Percentiles rank a stretch among this genome's conserved stretches.
These are phyloP conservation scores for Jordanella pulchra DNA, from an alignment of 2,797 vertebrate species.

Conservation along the genomic window DNA sequence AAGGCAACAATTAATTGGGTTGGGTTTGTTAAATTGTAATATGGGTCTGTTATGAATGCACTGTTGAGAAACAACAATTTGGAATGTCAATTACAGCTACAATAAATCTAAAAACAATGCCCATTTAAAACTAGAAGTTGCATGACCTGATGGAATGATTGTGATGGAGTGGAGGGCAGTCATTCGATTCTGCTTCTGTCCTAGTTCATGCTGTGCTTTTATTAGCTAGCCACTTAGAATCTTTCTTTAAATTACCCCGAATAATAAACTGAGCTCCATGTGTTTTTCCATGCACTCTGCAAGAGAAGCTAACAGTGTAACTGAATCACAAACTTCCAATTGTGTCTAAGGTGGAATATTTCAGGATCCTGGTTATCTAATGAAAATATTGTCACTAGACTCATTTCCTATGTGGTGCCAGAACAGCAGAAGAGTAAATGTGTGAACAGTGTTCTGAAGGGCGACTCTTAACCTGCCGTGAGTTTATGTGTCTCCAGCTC, in stretches of 20 bases:
- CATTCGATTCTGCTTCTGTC: constrained; percentile 33
- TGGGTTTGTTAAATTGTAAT: constrained; percentile 52
- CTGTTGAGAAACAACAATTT: constrained; percentile 55
- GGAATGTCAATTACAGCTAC: constrained; percentile 59
- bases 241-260: constrained; percentile 59
- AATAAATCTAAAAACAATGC: constrained; percentile 51
- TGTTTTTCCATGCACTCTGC: constrained; percentile 69
- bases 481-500: constrained; percentile 72
- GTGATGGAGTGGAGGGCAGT: constrained; percentile 26
- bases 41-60: constrained; percentile 54
- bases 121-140: constrained; percentile 38
- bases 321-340: constrained; percentile 81
- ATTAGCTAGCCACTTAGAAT: constrained; percentile 46
- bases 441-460: constrained; percentile 83
- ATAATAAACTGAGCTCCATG: constrained; percentile 70
- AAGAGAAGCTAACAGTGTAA: constrained; percentile 57
- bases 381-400: constrained; percentile 88
- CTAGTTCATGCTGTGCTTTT: constrained; percentile 55
- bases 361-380: constrained; percentile 85
- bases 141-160: constrained; percentile 27
- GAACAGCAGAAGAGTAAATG: constrained; percentile 81
- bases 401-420: constrained; percentile 88
- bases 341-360: constrained; percentile 79
- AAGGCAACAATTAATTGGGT: constrained; percentile 68
- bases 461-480: constrained; percentile 73